Evolutionary conservation across 1,140 invertebrate species (phyloP), one percentile per base, ranked within the genome.

Genomic region (Lasioglossum albipes): DNA sequence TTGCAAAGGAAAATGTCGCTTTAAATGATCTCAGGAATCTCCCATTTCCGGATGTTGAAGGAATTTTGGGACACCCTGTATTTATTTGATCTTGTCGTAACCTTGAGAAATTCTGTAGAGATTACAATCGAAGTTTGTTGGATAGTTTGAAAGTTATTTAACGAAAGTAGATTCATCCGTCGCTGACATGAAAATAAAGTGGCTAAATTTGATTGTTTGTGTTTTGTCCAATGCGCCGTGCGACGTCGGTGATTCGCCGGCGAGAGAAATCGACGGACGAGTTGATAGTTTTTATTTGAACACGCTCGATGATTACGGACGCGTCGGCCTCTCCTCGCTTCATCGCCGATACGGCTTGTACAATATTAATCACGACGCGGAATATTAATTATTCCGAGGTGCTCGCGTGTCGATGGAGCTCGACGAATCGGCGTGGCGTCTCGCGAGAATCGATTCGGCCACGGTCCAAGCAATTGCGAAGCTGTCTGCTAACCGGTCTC

Each of bases 331-430:
- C 13, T 13, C 18, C 7, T 31, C 42, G 59, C 65, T 49, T 68
- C 22, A 16, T 59, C 49, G 66, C 9, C 20, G 66, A 18, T 68
- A 68, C 42, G 20, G 20, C 65, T 45, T n/a, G 61, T 31, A 20
- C 31, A 12, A 18, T 20, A 22, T 52, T 36, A 71, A 49, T 41
- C 54, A n/a, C 36, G 22, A 59, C 49, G 31, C 57, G 65, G 70
- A 67, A 66, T 76, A 76, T 82, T 82, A 81, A 83, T 79, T 82
- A 69, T 59, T 18, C 13, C 66, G 18, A 41, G 49, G 22, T 22
- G 67, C 41, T 78, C 41, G 61, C 68, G 68, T 62, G 76, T 86
- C 68, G 75, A 77, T 71, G 64, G 52, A 18, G 36, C 20, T 68
- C 62, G 10, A 10, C 62, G 59, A 61, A 49, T 12, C 57, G 54